Base-by-base conservation (phyloP, 2,888 invertebrate species). In the Branchellion lobata region DNA sequence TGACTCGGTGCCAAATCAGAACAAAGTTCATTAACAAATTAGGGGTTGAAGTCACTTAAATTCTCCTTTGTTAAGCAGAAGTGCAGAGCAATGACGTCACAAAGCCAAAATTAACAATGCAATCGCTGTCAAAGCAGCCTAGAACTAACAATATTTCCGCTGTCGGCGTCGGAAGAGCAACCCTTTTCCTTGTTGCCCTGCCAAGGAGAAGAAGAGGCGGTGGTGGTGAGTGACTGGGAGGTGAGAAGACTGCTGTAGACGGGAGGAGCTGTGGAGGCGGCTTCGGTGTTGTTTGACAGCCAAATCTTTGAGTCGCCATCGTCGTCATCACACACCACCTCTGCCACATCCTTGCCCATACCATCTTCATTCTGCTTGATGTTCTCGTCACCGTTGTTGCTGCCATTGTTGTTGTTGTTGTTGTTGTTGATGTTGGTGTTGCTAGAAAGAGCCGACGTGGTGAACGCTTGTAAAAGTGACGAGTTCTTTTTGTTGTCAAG, bases 401-500 rank as follows among this genome's bases (percentile, higher is more conserved):
- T 75, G 65, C 21, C 5, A n/a, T 65, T 65, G 65, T 65, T 65
- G 65, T 65, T 65, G 65, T 65, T 65, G 29, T 27, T n/a, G 24
- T 27, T 29, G 29, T 65, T 29, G 29, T n/a, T 65, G n/a, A 5
- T 34, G 34, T 69, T 11, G 31, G 29, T 65, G 40, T 65, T 77
- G n/a, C 27, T 33, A 24, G 40, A 36, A 3, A 40, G 47, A 27
- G 27, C 33, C 1, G 77, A 31, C 21, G 57, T 57, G 2, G 57
- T 34, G 36, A 77, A 53, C 1, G 77, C 77, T n/a, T 77, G 77
- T 57, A 77, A 29, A n/a, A 77, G 61, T 31, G 31, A 51, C 1
- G 61, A 34, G 33, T 77, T 77, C 33, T 77, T 77, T 29, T 77
- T 77, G 65, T 34, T 77, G 40, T 77, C 77, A 24, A 77, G 61